phyloP scores from a whole-genome alignment of 2,888 invertebrate species.

The Hydriomena furcata region DNA sequence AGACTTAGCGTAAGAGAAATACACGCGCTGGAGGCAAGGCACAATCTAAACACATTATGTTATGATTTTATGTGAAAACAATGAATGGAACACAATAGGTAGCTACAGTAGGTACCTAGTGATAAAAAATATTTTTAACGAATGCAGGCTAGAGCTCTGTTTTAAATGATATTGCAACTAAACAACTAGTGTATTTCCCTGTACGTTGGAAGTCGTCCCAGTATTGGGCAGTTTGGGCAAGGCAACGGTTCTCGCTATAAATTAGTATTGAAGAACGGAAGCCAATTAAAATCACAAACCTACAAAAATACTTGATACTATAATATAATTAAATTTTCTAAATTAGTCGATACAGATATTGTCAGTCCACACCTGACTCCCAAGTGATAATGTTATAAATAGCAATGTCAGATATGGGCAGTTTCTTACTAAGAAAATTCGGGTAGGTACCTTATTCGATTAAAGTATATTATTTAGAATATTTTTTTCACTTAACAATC shows the following conservation, averaged over 20 bases:
- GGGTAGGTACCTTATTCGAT: constrained; percentile 13
- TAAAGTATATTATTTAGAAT: constrained; percentile 24
- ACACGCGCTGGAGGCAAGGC: constrained; percentile 48
- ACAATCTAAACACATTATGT: constrained; percentile 32
- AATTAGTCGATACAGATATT: constrained; percentile 30
- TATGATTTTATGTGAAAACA: constrained; percentile 1
- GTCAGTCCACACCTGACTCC: constrained; percentile 20
- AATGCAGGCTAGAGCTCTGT: no score
- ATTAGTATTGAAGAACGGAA: constrained; percentile 52
- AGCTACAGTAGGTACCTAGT: background rate
- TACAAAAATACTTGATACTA: constrained; percentile 58
- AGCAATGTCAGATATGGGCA: constrained; percentile 15
- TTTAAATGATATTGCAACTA: no score
- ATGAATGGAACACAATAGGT: background rate
- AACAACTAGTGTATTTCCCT: constrained; percentile 42
- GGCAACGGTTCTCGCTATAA: constrained; percentile 56
- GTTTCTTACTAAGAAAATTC: constrained; percentile 14
- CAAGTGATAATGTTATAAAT: constrained; percentile 17
- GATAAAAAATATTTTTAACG: background rate
- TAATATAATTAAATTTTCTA: constrained; percentile 31
- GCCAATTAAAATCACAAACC: constrained; percentile 56
- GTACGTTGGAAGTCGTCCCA: constrained; percentile 37
- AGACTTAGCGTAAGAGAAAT: constrained; percentile 48
- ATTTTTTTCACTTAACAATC: constrained; percentile 10
- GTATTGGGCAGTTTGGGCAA: constrained; percentile 58